Conservation (phyloP, 2,888 invertebrate genomes). For the Diadegma fenestrale region DNA sequence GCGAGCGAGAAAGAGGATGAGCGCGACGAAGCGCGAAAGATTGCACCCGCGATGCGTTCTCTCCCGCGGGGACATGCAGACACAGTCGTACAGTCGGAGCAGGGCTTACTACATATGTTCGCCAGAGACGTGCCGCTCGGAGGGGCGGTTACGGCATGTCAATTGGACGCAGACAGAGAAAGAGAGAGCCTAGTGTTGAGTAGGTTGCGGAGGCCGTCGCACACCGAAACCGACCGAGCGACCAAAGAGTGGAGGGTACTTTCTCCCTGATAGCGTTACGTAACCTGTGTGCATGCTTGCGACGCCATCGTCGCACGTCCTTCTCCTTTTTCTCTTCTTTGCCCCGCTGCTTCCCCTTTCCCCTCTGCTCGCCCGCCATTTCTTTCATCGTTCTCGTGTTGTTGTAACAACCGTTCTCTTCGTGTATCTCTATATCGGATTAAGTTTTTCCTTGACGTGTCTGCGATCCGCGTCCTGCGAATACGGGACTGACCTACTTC, state of each 20-base stretch:
- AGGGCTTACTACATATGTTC: slow-evolving; percentile 40
- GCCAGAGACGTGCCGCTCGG: slow-evolving; percentile 17
- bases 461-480: slow-evolving; percentile 68
- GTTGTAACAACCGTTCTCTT: slow-evolving; percentile 32
- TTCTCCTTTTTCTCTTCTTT: background rate
- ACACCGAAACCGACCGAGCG: slow-evolving; percentile 23
- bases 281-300: slow-evolving; percentile 76
- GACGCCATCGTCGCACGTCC: slow-evolving; percentile 54
- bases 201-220: slow-evolving; percentile 50
- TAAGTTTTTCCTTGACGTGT: slow-evolving; percentile 28
- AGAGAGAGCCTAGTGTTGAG: slow-evolving; percentile 5
- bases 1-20: slow-evolving; percentile 57
- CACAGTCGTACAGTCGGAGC: slow-evolving; percentile 47
- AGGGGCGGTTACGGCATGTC: background rate
- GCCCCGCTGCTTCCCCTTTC: background rate
- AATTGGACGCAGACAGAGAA: slow-evolving; percentile 13
- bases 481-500: slow-evolving; percentile 81
- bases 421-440: slow-evolving; percentile 22
- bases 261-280: slow-evolving; percentile 82
- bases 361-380: slow-evolving; percentile 52
- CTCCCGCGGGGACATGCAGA: slow-evolving; percentile 40
- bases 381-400: slow-evolving; percentile 53
- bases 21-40: slow-evolving; percentile 46
- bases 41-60: slow-evolving; percentile 58
- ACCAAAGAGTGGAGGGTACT: slow-evolving; percentile 75